These are phyloP conservation scores for Antrozous pallidus DNA, from an alignment of 2,797 vertebrate species.

Conservation along the genomic window DNA sequence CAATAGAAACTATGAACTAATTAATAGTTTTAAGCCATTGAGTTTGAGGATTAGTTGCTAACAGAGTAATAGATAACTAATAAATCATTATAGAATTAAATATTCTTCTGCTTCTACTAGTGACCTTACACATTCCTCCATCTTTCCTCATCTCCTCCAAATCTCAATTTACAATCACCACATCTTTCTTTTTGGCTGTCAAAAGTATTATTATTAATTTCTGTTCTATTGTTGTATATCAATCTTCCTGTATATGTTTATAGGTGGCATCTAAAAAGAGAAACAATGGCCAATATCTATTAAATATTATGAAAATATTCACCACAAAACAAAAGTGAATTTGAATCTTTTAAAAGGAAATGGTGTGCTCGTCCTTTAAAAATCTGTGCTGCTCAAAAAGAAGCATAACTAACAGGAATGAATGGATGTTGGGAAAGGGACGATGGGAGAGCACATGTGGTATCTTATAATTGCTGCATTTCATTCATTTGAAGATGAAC, in stretches of 20 bases:
- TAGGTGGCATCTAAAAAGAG: background rate
- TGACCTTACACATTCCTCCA: background rate
- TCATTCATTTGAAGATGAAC: background rate
- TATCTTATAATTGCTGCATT: background rate
- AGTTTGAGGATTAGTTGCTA: background rate
- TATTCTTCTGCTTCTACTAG: background rate
- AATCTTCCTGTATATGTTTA: background rate
- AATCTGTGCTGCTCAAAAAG: background rate
- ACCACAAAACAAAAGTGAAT: background rate
- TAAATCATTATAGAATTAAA: background rate
- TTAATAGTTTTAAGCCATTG: background rate
- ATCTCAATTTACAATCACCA: background rate
- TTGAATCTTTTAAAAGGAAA: constrained; percentile 8
- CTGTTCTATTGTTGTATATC: background rate
- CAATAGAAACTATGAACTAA: background rate
- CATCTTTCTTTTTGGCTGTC: background rate
- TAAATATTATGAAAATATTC: background rate
- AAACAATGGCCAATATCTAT: background rate
- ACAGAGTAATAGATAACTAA: background rate
- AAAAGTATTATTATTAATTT: background rate
- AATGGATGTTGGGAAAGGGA: background rate
- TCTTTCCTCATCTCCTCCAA: background rate
- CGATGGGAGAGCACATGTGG: accelerated
- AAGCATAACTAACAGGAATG: background rate
- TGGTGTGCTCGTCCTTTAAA: background rate